Evolutionary conservation across 2,797 vertebrate genomes (phyloP).

Genomic region (Enteromius viviparus): DNA sequence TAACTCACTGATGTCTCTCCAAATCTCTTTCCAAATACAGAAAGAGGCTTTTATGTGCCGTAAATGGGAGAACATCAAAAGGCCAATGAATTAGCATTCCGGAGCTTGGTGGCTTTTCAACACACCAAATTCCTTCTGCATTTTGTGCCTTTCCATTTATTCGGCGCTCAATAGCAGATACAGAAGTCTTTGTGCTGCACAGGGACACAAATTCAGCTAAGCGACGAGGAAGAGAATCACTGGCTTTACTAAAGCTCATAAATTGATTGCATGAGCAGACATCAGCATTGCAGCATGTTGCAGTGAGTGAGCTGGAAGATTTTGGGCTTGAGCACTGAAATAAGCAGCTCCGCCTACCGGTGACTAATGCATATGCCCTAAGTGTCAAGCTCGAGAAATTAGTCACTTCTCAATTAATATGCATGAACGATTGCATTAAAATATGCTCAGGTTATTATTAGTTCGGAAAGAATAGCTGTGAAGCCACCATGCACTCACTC

Average conservation of each 20-base stretch:
- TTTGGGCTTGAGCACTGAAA: constrained; percentile 39
- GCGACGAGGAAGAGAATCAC: background rate
- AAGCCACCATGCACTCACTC: background rate
- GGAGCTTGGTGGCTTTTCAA: constrained; percentile 39
- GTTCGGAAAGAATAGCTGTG: background rate
- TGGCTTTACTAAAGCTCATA: constrained; percentile 18
- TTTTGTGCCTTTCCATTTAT: constrained; percentile 1
- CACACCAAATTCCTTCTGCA: constrained; percentile 9
- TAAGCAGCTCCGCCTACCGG: constrained; percentile 55
- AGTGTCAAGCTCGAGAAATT: background rate
- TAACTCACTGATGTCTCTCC: constrained; percentile 12
- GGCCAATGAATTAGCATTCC: constrained; percentile 45
- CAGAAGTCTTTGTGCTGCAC: background rate
- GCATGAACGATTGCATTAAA: constrained; percentile 3
- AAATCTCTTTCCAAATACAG: constrained; percentile 33
- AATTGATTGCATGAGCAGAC: constrained; percentile 43
- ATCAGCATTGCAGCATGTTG: constrained; percentile 56
- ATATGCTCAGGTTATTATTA: background rate
- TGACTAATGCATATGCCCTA: constrained; percentile 3
- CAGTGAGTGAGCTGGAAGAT: constrained; percentile 29
- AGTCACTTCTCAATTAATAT: constrained; percentile 27
- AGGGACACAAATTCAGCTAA: background rate
- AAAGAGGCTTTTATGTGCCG: constrained; percentile 17
- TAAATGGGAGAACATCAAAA: constrained; percentile 46
- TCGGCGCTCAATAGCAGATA: background rate